Evolutionary conservation across 1,140 invertebrate species (phyloP), one percentile per base, ranked within the genome.

Genomic region (Trichoplusia ni): DNA sequence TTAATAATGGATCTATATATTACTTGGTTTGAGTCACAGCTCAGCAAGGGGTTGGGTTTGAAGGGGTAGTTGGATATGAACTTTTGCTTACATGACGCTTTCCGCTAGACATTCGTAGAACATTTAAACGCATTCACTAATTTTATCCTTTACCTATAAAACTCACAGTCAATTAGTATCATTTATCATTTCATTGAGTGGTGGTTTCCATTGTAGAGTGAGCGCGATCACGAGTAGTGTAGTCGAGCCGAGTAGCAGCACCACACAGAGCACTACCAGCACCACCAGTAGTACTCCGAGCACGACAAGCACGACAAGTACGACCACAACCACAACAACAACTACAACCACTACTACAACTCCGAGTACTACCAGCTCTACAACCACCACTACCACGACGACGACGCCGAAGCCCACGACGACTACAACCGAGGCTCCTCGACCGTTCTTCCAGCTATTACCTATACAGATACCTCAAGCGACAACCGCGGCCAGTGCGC

Each of bases 321-420:
- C 67, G 2, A 78, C 73, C 2, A 82, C 68, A 5, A 79, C 76
- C n/a, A 81, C 75, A 4, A 77, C 79, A 1, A 81, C 74, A 2
- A 86, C 77, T n/a, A 87, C 84, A 7, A 86, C 82, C 4, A 89
- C 86, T 13, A 88, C 82, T 46, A 85, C 90, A 74, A 91, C 90
- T 38, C 85, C 91, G 18, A 92, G 88, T 72, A 91, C 92, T 59
- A 92, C 90, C 65, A 89, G 73, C 23, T 82, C 84, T 14, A 82
- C 85, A 0, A 84, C 83, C 0, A 83, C 84, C 1, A 82, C 77
- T 3, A 82, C 82, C 9, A 78, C 74, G 2, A 82, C 68, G 13
- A 82, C 84, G 37, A 81, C 78, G 7, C 89, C 85, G 21, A 79
- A 67, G 38, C 69, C 80, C 2, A 82, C 75, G 8, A 79, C 81